Percentiles rank a stretch among this genome's conserved stretches.
Evolutionary conservation across 2,113 vertebrate species (phyloP).

Genomic region (Clarias macrocephalus): DNA sequence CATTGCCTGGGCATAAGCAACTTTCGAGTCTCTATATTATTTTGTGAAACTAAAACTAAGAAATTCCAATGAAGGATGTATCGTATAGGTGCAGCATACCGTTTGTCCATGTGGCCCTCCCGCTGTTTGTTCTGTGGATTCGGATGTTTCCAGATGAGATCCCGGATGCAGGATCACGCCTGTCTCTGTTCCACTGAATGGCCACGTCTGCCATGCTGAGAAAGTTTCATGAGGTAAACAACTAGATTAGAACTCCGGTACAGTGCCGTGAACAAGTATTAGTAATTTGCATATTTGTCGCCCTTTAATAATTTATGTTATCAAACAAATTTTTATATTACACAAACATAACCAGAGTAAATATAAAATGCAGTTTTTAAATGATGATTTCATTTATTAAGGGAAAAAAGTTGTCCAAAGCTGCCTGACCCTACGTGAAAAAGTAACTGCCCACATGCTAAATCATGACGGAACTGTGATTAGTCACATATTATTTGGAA

Average conservation of each 20-base stretch:
- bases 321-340: too few relatives aligned
- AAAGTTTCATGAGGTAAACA: background rate
- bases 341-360: too few relatives aligned
- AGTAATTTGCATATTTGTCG: too few relatives aligned
- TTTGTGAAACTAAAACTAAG: background rate
- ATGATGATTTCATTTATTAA: too few relatives aligned
- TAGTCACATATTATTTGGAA: too few relatives aligned
- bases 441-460: too few relatives aligned
- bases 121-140: background rate
- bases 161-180: slow-evolving; percentile 5
- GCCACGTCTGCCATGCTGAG: slow-evolving; percentile 43
- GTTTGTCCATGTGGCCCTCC: slow-evolving; percentile 36
- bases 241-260: background rate
- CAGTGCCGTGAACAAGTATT: too few relatives aligned
- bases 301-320: too few relatives aligned
- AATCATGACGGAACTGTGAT: too few relatives aligned
- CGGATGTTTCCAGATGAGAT: slow-evolving; percentile 27
- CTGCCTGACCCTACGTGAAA: too few relatives aligned
- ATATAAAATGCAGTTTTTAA: too few relatives aligned
- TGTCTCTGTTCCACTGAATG: slow-evolving; percentile 9
- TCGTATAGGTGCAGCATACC: slow-evolving; percentile 19
- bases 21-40: background rate
- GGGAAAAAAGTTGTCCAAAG: too few relatives aligned
- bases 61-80: background rate
- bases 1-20: background rate